A percentile compares a stretch with the other conserved stretches of the same genome.
Evolutionary conservation across 2,888 invertebrate species (phyloP).

Genomic region (Lycaena phlaeas): DNA sequence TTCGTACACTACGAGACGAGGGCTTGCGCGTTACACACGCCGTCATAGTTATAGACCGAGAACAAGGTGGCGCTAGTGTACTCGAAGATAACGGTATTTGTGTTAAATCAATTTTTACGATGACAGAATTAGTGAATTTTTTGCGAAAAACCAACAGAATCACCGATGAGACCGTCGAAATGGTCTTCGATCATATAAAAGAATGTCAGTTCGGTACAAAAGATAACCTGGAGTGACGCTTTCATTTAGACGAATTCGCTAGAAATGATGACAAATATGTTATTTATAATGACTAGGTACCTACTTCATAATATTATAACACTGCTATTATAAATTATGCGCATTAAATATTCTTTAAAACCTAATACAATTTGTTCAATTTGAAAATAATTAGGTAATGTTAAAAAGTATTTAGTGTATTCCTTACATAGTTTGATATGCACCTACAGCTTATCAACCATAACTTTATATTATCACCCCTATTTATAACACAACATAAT

Average conservation of each 20-base stretch:
- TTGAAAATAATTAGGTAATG: background rate
- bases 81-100: constrained; percentile 79
- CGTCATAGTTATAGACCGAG: constrained; percentile 91
- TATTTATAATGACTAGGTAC: background rate
- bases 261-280: background rate
- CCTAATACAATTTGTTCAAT: background rate
- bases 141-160: constrained; percentile 77
- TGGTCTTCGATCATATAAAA: constrained; percentile 51
- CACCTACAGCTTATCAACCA: no score
- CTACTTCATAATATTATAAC: background rate
- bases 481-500: no score
- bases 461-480: no score
- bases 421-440: no score
- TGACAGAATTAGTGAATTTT: constrained; percentile 76
- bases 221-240: constrained; percentile 31
- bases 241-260: no score
- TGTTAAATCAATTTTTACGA: constrained; percentile 78
- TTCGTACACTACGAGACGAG: constrained; percentile 76
- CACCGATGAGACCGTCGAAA: constrained; percentile 51
- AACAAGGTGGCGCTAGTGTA: constrained; percentile 89
- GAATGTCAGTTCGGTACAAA: constrained; percentile 49
- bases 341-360: background rate
- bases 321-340: background rate
- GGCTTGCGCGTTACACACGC: constrained; percentile 82
- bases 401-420: no score